These are phyloP conservation scores for Tachina grossa DNA, from an alignment of 2,888 invertebrate genomes.

Conservation along the genomic window DNA sequence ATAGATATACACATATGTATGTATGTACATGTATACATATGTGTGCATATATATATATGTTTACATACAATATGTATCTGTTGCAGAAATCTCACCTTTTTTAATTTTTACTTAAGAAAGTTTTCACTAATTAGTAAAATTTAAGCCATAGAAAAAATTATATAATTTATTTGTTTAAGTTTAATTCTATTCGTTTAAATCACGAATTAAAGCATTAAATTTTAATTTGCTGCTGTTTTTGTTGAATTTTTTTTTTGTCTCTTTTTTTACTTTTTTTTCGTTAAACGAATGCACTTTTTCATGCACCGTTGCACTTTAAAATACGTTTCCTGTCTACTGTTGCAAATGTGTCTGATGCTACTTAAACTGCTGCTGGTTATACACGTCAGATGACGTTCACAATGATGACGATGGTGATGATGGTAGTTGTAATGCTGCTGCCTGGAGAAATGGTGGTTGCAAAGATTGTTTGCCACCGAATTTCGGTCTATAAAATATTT, in stretches of 20 bases:
- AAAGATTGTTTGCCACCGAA: constrained; percentile 46
- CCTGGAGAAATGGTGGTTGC: constrained; percentile 64
- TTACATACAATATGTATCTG: background rate
- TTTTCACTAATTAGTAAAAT: constrained; percentile 27
- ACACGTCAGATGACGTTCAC: constrained; percentile 65
- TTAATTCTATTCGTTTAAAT: constrained; percentile 31
- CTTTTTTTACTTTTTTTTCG: constrained; percentile 23
- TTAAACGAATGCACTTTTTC: constrained; percentile 67
- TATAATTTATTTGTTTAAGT: constrained; percentile 28
- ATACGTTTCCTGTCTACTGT: constrained; percentile 69
- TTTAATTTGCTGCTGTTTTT: constrained; percentile 36
- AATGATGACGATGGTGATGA: constrained; percentile 43
- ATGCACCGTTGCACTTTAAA: constrained; percentile 70
- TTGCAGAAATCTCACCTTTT: constrained; percentile 48
- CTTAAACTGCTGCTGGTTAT: constrained; percentile 70
- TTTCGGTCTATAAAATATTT: constrained; percentile 41
- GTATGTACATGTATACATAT: background rate
- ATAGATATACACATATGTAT: background rate
- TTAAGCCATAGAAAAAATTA: constrained; percentile 37
- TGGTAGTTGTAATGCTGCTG: constrained; percentile 53
- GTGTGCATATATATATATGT: background rate
- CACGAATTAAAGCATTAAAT: constrained; percentile 58
- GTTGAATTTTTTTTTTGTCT: constrained; percentile 41
- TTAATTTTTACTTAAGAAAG: constrained; percentile 26
- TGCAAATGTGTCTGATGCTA: constrained; percentile 68